Conservation (phyloP, 2,113 vertebrate genomes). For the Macquaria australasica region DNA sequence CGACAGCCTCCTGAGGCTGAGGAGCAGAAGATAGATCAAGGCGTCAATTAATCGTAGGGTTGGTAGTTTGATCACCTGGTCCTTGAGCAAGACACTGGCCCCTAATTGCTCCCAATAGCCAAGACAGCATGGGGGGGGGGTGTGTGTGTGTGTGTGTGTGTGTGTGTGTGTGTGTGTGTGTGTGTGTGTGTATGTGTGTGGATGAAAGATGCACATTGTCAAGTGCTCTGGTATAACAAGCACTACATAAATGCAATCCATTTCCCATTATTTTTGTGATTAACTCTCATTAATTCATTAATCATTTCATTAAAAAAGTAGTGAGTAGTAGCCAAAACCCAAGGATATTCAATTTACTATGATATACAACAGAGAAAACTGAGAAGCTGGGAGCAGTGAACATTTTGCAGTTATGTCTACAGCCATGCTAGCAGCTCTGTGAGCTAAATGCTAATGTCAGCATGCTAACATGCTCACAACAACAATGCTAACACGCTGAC, state of each 20-base stretch:
- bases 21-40: conserved; percentile 2
- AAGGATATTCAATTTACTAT: too few species aligned
- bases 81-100: conserved; percentile 5
- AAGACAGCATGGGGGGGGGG: neutral
- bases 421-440: neutral
- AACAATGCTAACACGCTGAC: neutral
- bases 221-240: neutral
- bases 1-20: conserved; percentile 6
- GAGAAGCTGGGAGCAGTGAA: too few species aligned
- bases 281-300: too few species aligned
- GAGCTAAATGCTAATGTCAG: neutral
- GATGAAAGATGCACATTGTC: neutral
- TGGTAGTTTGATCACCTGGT: neutral
- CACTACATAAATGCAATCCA: too few species aligned
- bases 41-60: conserved; percentile 27
- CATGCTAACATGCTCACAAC: neutral
- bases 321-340: neutral
- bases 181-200: neutral
- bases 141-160: neutral
- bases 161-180: neutral
- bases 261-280: too few species aligned
- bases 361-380: too few species aligned
- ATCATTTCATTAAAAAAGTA: too few species aligned
- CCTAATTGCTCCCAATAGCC: neutral
- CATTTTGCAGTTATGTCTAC: too few species aligned